Evolutionary conservation across 2,113 vertebrate species (phyloP), one percentile per base, ranked within the genome.

Genomic region (Nothobranchius furzeri): DNA sequence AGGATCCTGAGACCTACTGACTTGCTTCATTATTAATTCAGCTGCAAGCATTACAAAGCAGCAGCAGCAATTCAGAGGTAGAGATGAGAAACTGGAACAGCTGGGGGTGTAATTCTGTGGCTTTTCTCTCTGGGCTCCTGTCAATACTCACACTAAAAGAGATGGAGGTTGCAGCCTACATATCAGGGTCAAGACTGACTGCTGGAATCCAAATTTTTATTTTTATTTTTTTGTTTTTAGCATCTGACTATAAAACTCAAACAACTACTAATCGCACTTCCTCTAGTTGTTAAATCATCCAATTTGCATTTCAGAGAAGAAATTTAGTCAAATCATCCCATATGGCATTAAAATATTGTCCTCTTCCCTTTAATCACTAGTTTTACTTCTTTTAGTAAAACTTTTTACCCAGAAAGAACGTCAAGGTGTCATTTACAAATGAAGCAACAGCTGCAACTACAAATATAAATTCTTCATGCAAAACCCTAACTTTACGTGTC

Each of bases 11-110:
- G 79, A 89, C 87, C 91, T 91, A 88, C 87, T 89, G 89, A 90
- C 89, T 90, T 73, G 83, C 74, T 90, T 90, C 88, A 92, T 92
- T 92, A 90, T 89, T 91, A 91, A 93, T 93, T 92, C 90, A 91
- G 90, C 86, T 89, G 86, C 82, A 71, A 83, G 87, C 88, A 90
- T 66, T 81, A 83, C 85, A 83, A 89, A 82, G 85, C 73, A 12
- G 70, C 83, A 59, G 78, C 88, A 87, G 91, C 74, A 92, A 91
- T 89, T 90, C 84, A 90, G 83, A 87, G 57, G 83, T 83, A 75
- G 77, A 82, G 78, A 90, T 86, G 85, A 90, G 91, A 90, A 85
- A 89, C 86, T 87, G 84, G 86, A 91, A 80, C 87, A 83, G 86
- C 87, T 86, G 84, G 86, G 85, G 86, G 81, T 88, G 75, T 86